These are phyloP conservation scores for Scolopax bukidnonensis DNA, from an alignment of 2,797 vertebrate genomes.

Conservation along the genomic window DNA sequence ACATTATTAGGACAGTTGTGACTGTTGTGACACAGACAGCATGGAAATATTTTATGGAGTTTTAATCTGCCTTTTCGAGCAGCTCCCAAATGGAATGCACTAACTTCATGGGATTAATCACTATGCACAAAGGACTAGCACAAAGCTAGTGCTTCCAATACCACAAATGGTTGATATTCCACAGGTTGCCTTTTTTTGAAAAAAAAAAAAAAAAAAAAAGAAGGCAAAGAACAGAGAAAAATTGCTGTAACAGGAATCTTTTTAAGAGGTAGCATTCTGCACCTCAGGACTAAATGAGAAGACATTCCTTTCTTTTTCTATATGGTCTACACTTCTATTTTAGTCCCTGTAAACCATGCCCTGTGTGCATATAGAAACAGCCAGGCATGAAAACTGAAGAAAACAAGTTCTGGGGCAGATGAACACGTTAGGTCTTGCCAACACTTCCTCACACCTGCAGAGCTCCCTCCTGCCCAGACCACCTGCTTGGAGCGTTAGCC, in stretches of 20 bases:
- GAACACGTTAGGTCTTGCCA: not conserved
- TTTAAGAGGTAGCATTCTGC: not conserved
- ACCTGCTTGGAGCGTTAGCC: not conserved
- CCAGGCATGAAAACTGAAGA: not conserved
- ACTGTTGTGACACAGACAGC: not conserved
- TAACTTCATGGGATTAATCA: not conserved
- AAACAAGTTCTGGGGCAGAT: not conserved
- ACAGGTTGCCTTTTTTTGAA: not conserved
- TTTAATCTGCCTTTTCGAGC: constrained; percentile 24
- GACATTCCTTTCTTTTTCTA: not conserved
- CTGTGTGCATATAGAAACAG: not conserved
- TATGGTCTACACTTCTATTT: not conserved
- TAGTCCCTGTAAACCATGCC: not conserved
- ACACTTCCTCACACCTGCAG: not conserved
- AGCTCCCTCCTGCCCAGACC: not conserved
- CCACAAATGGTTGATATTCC: not conserved
- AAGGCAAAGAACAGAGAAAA: not conserved
- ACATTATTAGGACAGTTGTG: not conserved
- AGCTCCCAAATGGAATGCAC: not conserved
- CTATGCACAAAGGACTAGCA: not conserved
- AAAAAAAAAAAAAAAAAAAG: not conserved
- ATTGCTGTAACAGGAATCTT: not conserved
- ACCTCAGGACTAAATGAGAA: not conserved
- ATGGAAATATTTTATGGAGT: constrained; percentile 5
- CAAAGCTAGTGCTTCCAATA: not conserved